Base-by-base conservation (phyloP, 2,797 vertebrate genomes). In the Smutsia temminckii region DNA sequence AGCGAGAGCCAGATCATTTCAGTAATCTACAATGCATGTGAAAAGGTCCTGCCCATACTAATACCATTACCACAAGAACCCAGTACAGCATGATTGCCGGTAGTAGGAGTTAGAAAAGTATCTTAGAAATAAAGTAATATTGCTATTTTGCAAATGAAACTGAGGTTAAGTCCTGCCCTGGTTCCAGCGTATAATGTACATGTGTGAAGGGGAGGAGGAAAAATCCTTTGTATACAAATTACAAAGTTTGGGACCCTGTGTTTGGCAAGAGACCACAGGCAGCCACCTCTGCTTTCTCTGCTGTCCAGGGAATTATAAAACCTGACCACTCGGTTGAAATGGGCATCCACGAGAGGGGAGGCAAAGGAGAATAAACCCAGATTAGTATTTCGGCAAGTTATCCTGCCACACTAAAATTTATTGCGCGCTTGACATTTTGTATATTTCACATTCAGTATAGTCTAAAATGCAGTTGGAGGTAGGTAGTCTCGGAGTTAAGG, bases 281-380 rank as follows among this genome's bases (percentile, higher is more conserved):
- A 92, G 55, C 83, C 96, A 37, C 49, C n/a, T 90, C 55, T 83
- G 49, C 53, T 95, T 83, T 90, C 37, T 86, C 51, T 42, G 59
- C 49, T 68, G 61, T 3, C 23, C 10, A 61, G 63, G n/a, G 42
- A 55, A 51, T 83, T 61, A 34, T 27, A 84, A 59, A 92, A 88
- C 3, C 34, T 84, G 78, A 77, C 83, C 46, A 14, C 32, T 63
- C 46, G 64, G 18, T 49, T 72, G 71, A 89, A 89, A 83, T 7
- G 40, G 59, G 13, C 34, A 85, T 25, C 42, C 64, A 55, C 12
- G 80, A 55, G 90, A 87, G 66, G 21, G 11, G 46, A 37, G 29
- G 20, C n/a, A 91, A 90, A 59, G 42, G 53, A 69, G 25, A 88
- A 83, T 29, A 68, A 75, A 51, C 23, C n/a, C 11, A 57, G 79